Evolutionary conservation across 2,888 invertebrate species (phyloP), one percentile per base, ranked within the genome.

Genomic region (Drosophila colorata): DNA sequence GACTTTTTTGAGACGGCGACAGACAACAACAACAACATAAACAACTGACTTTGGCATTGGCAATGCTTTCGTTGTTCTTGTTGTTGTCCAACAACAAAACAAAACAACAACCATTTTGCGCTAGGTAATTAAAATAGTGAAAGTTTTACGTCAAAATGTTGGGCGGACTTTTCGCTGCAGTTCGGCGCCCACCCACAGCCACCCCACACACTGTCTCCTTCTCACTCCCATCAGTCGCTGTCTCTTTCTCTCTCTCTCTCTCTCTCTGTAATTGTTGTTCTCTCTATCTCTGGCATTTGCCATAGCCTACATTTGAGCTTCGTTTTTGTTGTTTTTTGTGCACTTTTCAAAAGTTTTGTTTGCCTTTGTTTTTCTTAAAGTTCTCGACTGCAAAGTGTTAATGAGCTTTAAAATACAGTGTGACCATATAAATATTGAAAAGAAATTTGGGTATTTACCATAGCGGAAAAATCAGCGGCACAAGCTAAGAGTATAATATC

Each of bases 101-200:
- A 58, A 52, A 33, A 33, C 33, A 55, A 38, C 65, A 73, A 69
- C 66, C 68, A 78, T 61, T 75, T 69, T 65, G 60, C 69, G 69
- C 72, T 63, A 47, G 78, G 80, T 78, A 86, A 86, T 87, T 87
- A 87, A 87, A 86, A 83, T 84, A 87, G 86, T 87, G 86, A 87
- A 87, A 87, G 86, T 87, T 84, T 68, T 41, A 40, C 57, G 47
- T 64, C 71, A 70, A 70, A 70, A 57, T 68, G 66, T 53, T 67
- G 58, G 35, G n/a, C 41, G 37, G 18, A 47, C n/a, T 35, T 46
- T 25, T 31, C 18, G 20, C 18, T 9, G 13, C 2, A 33, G 11
- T 33, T 33, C 13, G 33, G 1, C n/a, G 11, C 9, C 8, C 57
- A 11, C 41, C n/a, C 8, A 14, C 40, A 4, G 13, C 23, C 1